Evolutionary conservation across 2,888 invertebrate genomes (phyloP).

Genomic region (Stenodema calcarata): DNA sequence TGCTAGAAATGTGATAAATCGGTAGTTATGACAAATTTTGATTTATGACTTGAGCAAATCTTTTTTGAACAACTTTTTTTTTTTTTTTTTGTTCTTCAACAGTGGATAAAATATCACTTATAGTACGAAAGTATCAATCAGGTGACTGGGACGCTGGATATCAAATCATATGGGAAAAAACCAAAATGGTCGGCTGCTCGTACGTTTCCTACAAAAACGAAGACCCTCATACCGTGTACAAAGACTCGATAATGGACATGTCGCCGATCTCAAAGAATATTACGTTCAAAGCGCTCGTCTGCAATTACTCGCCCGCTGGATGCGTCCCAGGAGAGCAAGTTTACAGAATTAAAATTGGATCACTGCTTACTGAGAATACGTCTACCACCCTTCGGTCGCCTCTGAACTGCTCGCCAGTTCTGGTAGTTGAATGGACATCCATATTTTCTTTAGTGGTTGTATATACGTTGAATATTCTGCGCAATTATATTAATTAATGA

Average conservation of each 20-base stretch:
- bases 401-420: not conserved
- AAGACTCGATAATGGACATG: not conserved
- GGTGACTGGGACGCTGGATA: not conserved
- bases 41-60: no score
- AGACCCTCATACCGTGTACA: not conserved
- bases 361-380: not conserved
- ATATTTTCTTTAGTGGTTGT: not conserved
- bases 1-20: no score
- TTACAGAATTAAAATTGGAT: not conserved
- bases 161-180: not conserved
- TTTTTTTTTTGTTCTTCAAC: no score
- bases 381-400: not conserved
- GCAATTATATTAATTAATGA: no score
- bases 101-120: not conserved
- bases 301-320: not conserved
- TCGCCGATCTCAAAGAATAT: not conserved
- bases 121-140: not conserved
- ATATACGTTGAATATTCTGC: not conserved
- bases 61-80: no score
- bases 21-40: no score
- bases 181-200: not conserved
- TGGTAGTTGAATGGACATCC: not conserved
- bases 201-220: not conserved
- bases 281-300: not conserved
- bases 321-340: not conserved